Percentiles rank a stretch among this genome's conserved stretches.
These are phyloP conservation scores for Cossypha niveicapilla DNA, from an alignment of 2,797 vertebrate genomes.

Conservation along the genomic window DNA sequence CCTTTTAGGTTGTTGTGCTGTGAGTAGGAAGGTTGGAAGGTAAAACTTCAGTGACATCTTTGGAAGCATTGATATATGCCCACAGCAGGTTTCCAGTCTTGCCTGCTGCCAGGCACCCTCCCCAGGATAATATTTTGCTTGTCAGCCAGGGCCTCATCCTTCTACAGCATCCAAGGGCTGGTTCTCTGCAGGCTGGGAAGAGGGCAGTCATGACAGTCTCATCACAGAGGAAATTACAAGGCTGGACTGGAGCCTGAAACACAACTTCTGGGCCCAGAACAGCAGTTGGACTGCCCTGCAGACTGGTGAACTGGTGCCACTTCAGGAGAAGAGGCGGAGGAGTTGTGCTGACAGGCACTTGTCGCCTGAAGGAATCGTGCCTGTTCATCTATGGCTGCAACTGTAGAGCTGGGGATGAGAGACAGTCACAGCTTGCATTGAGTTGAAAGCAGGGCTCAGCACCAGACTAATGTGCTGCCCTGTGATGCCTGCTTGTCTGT, in stretches of 20 bases:
- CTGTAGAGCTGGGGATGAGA: not conserved
- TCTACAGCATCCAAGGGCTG: not conserved
- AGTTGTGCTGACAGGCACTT: not conserved
- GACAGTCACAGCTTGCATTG: not conserved
- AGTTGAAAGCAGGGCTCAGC: not conserved
- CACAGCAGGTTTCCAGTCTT: not conserved
- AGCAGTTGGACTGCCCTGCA: not conserved
- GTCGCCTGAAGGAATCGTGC: not conserved
- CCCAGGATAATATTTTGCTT: not conserved
- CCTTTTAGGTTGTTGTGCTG: not conserved
- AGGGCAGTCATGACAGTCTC: not conserved
- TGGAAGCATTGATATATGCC: not conserved
- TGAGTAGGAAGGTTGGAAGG: not conserved
- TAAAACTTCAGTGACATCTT: not conserved
- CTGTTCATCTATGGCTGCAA: not conserved
- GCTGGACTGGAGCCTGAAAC: not conserved
- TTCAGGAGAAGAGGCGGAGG: not conserved
- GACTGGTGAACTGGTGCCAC: not conserved
- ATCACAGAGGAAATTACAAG: not conserved
- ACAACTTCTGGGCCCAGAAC: not conserved
- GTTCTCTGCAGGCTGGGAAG: not conserved
- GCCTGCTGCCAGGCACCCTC: not conserved
- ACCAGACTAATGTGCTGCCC: not conserved
- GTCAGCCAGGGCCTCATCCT: not conserved
- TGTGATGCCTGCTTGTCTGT: not conserved